Base-by-base conservation (phyloP, 2,113 vertebrate species). In the Macquaria australasica region DNA sequence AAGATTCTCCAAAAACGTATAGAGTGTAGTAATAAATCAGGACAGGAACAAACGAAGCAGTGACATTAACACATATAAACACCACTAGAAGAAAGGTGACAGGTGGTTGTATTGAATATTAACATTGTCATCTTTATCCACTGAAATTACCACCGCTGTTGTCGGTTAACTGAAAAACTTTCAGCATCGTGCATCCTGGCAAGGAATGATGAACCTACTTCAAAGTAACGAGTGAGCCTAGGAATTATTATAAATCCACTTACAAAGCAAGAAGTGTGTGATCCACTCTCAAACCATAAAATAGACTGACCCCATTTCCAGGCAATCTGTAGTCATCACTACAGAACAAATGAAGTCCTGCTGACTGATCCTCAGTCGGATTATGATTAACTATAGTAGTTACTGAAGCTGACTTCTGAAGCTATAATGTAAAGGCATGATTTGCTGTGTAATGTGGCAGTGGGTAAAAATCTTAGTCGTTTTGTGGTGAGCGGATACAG, bases 341-440 rank as follows among this genome's bases (percentile, higher is more conserved):
- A 10, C 16, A 55, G 15, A 62, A 37, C 10, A 86, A 48, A 55
- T 5, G 56, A 67, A 48, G 10, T 58, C 12, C 4, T 18, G 48
- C 5, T 25, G 11, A 68, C 31, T 37, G 45, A 74, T 3, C 62
- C 16, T 66, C 8, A 31, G 23, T 41, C 12, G 1, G 9, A 71
- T 71, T 12, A 71, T 55, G 69, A 71, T 12, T 51, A 53, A 53
- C 10, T 56, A 56, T 70, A n/a, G n/a, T n/a, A 75, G 8, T 56
- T 4, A 43, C 43, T 16, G 37, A 69, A 41, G 41, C 0, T 8
- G 4, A 77, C 16, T 9, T 34, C 6, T 66, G 62, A 66, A 23
- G 9, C 18, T 41, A 9, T 18, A 20, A 28, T 11, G 25, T 10
- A 20, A 45, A 39, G 15, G 3, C 1, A 69, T 11, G 45, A 15